Evolutionary conservation across 2,888 invertebrate genomes (phyloP), one percentile per base, ranked within the genome.

Genomic region (Amblyteles armatorius): DNA sequence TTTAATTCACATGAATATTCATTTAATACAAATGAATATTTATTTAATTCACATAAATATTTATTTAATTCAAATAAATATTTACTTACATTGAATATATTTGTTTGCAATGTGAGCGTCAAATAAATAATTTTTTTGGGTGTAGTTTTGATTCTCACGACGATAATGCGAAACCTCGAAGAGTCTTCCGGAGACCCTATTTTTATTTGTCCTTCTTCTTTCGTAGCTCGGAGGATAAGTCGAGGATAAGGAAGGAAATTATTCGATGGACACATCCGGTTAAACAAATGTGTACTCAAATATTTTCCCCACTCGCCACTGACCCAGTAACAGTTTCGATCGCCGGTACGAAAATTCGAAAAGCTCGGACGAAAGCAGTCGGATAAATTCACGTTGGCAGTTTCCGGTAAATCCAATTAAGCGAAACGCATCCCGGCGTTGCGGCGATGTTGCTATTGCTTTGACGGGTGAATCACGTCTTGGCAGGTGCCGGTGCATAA

Each of bases 401-500:
- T 52, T 67, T 36, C 13, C 57, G 67, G 11, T 50, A 72, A 81
- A 85, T 76, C 82, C 79, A 84, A 79, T 85, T 82, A 79, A 82
- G 79, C 67, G 72, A 82, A 79, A 85, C 71, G 76, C 76, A 72
- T 57, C 26, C 19, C 33, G 55, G 55, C 48, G 69, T 67, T 60
- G 55, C 36, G 52, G 22, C 57, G 55, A 60, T 19, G 71, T 33
- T 76, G 67, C 79, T 80, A 48, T 80, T 77, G 77, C 83, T 83
- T 83, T 85, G 83, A 85, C 85, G 77, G 72, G 76, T 36, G 57
- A 85, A 85, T 85, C 82, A 85, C 82, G 83, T 82, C 80, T 79
- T 80, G 85, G 85, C 83, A 83, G 85, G 80, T 80, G 85, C 52
- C 77, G 80, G 83, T 80, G 85, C 85, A 85, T 85, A 85, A 85